Conservation (phyloP, 1,140 invertebrate genomes). For the Campoletis sonorensis region DNA sequence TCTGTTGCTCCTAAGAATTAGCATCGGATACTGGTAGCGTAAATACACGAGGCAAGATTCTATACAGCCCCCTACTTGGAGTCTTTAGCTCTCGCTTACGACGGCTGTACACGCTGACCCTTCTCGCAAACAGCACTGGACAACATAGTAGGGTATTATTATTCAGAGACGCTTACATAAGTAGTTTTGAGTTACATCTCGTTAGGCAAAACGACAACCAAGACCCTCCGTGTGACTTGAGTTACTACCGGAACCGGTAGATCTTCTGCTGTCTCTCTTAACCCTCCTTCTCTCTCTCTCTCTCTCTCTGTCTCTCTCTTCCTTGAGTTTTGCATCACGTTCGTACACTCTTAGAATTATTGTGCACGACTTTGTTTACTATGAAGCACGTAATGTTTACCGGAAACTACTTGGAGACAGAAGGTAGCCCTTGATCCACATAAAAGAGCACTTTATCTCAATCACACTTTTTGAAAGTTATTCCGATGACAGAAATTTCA, state of each 20-base stretch:
- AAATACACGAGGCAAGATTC: neutral
- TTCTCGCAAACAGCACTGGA: constrained; percentile 15
- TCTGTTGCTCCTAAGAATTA: constrained; percentile 22
- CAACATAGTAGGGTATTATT: constrained; percentile 30
- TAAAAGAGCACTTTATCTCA: constrained; percentile 25
- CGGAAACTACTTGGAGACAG: constrained; percentile 8
- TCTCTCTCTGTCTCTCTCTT: neutral
- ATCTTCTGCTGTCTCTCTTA: neutral
- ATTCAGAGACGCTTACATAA: constrained; percentile 45
- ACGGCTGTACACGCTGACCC: neutral
- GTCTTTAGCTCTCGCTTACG: constrained; percentile 29
- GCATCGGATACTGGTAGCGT: constrained; percentile 26
- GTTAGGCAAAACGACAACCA: constrained; percentile 41
- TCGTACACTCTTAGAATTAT: neutral
- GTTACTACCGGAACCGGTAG: constrained; percentile 40
- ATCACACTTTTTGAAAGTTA: neutral
- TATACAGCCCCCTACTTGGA: constrained; percentile 5
- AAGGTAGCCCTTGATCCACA: constrained; percentile 13
- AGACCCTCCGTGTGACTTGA: constrained; percentile 15
- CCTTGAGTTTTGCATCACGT: neutral
- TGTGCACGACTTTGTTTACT: neutral
- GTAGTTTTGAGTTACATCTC: constrained; percentile 45
- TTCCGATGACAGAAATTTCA: neutral
- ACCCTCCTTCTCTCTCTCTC: neutral
- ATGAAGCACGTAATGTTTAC: constrained; percentile 14